Evolutionary conservation across 2,888 invertebrate species (phyloP).

Genomic region (Griposia aprilina): DNA sequence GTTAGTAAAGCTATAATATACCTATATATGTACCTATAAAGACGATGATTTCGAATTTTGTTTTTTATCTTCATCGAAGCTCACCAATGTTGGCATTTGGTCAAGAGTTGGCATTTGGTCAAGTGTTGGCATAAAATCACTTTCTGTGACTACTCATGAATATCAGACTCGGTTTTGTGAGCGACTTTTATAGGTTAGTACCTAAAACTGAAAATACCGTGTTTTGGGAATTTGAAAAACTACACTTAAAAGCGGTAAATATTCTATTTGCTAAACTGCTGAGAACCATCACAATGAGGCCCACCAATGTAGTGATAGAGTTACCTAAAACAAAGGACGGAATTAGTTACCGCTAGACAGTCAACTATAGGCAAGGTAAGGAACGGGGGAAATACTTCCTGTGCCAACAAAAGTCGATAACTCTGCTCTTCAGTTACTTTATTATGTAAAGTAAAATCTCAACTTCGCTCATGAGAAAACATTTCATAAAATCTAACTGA

Average conservation of each 20-base stretch:
- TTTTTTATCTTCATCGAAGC: constrained; percentile 20
- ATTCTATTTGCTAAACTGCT: background rate
- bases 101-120: background rate
- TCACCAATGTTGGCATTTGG: background rate
- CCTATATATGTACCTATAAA: background rate
- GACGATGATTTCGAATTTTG: background rate
- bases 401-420: background rate
- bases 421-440: background rate
- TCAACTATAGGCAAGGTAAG: background rate
- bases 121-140: background rate
- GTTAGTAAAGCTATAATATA: background rate
- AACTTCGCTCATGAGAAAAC: background rate
- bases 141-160: constrained; percentile 1
- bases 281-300: background rate
- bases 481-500: background rate
- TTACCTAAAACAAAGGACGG: background rate
- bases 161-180: background rate
- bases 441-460: background rate
- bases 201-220: background rate
- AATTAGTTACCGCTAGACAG: background rate
- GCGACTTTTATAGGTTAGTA: background rate
- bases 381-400: no score
- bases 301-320: background rate
- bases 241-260: background rate
- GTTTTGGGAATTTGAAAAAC: background rate